phyloP scores from a whole-genome alignment of 2,888 invertebrate genomes.

The Aphidius colemani region DNA sequence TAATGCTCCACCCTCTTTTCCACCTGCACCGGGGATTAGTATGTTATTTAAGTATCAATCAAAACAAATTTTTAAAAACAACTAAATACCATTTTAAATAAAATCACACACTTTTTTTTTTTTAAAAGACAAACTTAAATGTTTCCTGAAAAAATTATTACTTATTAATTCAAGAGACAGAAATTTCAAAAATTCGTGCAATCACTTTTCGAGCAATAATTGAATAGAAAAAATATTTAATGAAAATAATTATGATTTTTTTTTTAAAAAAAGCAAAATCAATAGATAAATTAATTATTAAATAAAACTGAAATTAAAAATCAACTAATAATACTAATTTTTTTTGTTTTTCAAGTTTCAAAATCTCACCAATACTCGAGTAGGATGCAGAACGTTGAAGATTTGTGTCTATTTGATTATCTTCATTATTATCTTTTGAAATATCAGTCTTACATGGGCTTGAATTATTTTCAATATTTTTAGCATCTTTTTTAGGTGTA shows the following conservation, averaged over 20 bases:
- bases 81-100: conserved; percentile 1
- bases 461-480: conserved; percentile 29
- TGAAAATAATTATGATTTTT: too few relatives aligned
- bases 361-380: conserved; percentile 59
- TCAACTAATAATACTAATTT: not conserved
- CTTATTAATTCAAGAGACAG: not conserved
- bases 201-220: too few relatives aligned
- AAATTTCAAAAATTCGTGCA: not conserved
- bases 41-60: conserved; percentile 49
- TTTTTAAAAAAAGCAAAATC: not conserved
- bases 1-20: conserved; percentile 54
- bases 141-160: too few relatives aligned
- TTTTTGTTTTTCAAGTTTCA: conserved; percentile 20
- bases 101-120: not conserved
- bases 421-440: conserved; percentile 27
- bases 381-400: conserved; percentile 56
- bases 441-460: conserved; percentile 3
- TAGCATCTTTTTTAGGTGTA: conserved; percentile 41
- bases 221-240: too few relatives aligned
- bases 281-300: not conserved
- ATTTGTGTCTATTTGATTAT: conserved; percentile 30
- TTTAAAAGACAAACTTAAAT: not conserved
- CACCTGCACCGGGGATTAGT: conserved; percentile 58
- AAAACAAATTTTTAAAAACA: conserved; percentile 20
- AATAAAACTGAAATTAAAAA: not conserved